Percentiles rank a stretch among this genome's conserved stretches.
phyloP scores from a whole-genome alignment of 2,797 vertebrate genomes.

The Pangasius larnaudii region DNA sequence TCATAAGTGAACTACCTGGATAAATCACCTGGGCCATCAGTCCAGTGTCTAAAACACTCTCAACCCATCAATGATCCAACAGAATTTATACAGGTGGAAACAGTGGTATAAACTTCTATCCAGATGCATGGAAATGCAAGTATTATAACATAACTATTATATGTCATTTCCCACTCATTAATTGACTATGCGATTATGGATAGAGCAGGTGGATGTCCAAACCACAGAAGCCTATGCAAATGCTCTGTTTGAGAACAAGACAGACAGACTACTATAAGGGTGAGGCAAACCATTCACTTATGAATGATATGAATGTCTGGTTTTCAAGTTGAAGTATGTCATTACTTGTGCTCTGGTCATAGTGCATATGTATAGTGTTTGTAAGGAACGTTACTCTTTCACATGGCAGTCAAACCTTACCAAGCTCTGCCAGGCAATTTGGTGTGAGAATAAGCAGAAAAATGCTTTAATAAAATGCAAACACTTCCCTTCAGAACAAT shows the following conservation, averaged over 20 bases:
- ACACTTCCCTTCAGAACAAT: slow-evolving; percentile 17
- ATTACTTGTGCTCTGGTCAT: not conserved
- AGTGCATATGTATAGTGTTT: not conserved
- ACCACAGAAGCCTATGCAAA: not conserved
- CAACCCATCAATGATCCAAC: not conserved
- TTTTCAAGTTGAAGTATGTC: slow-evolving; percentile 4
- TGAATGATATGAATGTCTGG: slow-evolving; percentile 19
- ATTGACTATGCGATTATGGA: not conserved
- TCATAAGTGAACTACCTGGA: not conserved
- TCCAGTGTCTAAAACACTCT: not conserved
- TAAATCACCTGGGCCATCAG: slow-evolving; percentile 28
- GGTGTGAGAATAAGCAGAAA: not conserved
- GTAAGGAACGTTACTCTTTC: not conserved
- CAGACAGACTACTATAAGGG: not conserved
- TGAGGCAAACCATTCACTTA: not conserved
- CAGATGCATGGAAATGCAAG: not conserved
- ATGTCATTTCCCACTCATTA: not conserved
- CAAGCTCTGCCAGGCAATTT: slow-evolving; percentile 31
- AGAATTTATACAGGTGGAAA: not conserved
- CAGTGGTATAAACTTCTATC: not conserved
- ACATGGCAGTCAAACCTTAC: slow-evolving; percentile 1
- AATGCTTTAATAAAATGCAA: not conserved
- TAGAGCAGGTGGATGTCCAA: not conserved
- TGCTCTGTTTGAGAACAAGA: not conserved
- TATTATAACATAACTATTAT: not conserved